Evolutionary conservation across 2,797 vertebrate species (phyloP).

Genomic region (Cetoscarus ocellatus): DNA sequence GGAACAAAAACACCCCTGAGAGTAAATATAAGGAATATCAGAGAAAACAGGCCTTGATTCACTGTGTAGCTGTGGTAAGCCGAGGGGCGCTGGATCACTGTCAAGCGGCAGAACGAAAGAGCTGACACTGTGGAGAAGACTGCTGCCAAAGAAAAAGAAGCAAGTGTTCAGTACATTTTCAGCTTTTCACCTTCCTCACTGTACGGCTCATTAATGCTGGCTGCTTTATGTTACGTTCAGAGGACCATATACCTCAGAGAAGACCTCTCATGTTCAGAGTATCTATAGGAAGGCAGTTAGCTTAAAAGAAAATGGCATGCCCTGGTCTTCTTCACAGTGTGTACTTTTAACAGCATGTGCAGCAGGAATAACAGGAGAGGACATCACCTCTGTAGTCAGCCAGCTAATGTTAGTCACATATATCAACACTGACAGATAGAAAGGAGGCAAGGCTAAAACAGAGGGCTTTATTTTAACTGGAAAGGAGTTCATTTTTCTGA

Average conservation of each 20-base stretch:
- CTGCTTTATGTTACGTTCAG: conserved; percentile 30
- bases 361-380: conserved; percentile 2
- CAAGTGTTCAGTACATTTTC: conserved; percentile 52
- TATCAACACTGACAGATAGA: conserved; percentile 2
- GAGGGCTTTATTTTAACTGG: too few species aligned
- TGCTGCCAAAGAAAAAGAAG: conserved; percentile 56
- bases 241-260: conserved; percentile 27
- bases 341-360: background rate
- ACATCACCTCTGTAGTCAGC: conserved; percentile 25
- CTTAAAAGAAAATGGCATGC: conserved; percentile 39
- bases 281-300: conserved; percentile 19
- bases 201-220: conserved; percentile 57
- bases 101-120: conserved; percentile 67
- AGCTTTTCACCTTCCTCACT: conserved; percentile 40
- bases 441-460: background rate
- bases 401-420: conserved; percentile 10
- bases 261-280: conserved; percentile 27
- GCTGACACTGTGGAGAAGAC: conserved; percentile 57
- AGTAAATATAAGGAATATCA: conserved; percentile 51
- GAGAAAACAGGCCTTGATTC: conserved; percentile 49
- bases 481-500: too few species aligned
- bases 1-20: background rate
- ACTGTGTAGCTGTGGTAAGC: conserved; percentile 32
- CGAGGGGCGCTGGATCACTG: conserved; percentile 48
- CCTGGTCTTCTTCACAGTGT: conserved; percentile 6